These are phyloP conservation scores for Scolopax bukidnonensis DNA, from an alignment of 2,797 vertebrate genomes.

Conservation along the genomic window DNA sequence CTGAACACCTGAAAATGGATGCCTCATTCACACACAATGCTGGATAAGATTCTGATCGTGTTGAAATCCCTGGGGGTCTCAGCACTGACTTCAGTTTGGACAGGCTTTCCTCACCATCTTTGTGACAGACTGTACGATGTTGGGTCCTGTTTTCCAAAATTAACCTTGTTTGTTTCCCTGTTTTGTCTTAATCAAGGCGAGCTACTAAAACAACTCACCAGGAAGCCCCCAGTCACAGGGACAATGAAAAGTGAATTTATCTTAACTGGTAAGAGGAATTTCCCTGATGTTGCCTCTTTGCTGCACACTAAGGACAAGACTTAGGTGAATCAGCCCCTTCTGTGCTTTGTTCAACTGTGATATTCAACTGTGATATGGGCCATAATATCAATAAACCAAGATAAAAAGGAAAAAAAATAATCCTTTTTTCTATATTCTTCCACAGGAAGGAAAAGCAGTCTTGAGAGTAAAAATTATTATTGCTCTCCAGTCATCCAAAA, in stretches of 20 bases:
- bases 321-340: neutral
- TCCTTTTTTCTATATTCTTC: neutral
- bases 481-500: neutral
- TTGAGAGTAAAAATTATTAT: neutral
- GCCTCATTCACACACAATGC: neutral
- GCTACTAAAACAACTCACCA: neutral
- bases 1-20: neutral
- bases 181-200: neutral
- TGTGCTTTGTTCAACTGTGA: neutral
- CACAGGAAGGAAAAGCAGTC: neutral
- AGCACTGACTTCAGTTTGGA: neutral
- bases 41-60: neutral
- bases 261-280: neutral
- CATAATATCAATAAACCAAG: neutral
- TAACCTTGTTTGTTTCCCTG: neutral
- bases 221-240: neutral
- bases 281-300: neutral
- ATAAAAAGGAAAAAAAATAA: neutral
- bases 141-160: neutral
- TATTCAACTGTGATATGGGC: accelerated
- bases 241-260: neutral
- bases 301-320: neutral
- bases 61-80: neutral
- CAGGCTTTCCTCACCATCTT: neutral
- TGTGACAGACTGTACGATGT: neutral